Percentiles rank a stretch among this genome's conserved stretches.
Conservation (phyloP, 2,113 vertebrate species). For the Chaetodon auriga region DNA sequence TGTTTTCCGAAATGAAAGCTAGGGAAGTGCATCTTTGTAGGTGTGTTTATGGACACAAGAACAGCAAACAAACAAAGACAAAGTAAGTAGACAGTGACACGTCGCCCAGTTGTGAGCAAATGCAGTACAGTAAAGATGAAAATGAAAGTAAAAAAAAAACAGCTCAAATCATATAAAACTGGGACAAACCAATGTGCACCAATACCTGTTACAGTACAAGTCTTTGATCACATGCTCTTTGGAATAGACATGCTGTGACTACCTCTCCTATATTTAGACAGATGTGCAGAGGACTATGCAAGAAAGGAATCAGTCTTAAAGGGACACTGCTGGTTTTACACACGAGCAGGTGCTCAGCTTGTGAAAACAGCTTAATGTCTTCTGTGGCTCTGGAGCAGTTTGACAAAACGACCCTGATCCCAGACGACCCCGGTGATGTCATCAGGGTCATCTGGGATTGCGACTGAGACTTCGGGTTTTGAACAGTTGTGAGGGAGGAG, state of each 20-base stretch:
- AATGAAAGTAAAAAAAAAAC: too few relatives aligned
- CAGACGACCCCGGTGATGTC: too few relatives aligned
- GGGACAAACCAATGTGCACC: too few relatives aligned
- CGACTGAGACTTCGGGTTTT: too few relatives aligned
- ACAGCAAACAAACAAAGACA: background rate
- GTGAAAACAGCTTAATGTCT: too few relatives aligned
- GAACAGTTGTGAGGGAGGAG: too few relatives aligned
- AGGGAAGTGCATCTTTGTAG: background rate
- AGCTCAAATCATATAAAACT: too few relatives aligned
- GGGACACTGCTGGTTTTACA: background rate
- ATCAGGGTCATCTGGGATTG: background rate
- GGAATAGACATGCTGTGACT: background rate
- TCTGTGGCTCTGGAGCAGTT: background rate
- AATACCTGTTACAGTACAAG: too few relatives aligned
- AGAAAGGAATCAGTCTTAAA: background rate
- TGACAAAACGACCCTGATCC: too few relatives aligned
- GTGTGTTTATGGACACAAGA: background rate
- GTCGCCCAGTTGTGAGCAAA: background rate
- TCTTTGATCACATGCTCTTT: background rate
- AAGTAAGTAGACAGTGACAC: background rate
- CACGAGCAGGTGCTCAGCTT: background rate
- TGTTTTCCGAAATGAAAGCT: background rate
- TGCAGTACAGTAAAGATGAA: background rate
- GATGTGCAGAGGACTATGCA: background rate
- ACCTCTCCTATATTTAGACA: background rate